Evolutionary conservation across 2,888 invertebrate genomes (phyloP).

Genomic region (Anaspis maculata): DNA sequence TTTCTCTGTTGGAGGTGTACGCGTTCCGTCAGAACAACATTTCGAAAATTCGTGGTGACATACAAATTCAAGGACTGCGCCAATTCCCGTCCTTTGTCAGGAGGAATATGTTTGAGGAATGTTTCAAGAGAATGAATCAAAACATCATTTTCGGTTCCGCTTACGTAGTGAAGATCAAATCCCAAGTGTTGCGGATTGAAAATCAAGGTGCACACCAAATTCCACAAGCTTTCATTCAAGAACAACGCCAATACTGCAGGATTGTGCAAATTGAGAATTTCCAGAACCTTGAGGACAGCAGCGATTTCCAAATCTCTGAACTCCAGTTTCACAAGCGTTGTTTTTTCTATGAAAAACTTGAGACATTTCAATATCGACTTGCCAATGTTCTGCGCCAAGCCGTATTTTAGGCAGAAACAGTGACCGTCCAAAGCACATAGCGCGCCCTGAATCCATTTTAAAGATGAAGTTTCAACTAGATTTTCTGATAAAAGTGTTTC

Average conservation of each 20-base stretch:
- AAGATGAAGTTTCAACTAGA: slow-evolving; percentile 28
- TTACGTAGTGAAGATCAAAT: no score
- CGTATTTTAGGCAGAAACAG: slow-evolving; percentile 26
- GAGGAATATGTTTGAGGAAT: slow-evolving; percentile 2
- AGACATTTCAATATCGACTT: slow-evolving; percentile 21
- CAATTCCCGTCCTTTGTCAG: slow-evolving; percentile 11
- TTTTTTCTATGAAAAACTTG: slow-evolving; percentile 13
- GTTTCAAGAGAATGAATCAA: background rate
- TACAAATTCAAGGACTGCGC: background rate
- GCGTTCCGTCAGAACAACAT: slow-evolving; percentile 22
- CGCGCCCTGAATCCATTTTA: slow-evolving; percentile 38
- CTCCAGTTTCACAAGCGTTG: slow-evolving; percentile 21
- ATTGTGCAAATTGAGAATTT: slow-evolving; percentile 3
- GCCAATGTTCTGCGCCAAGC: slow-evolving; percentile 12
- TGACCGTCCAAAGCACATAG: slow-evolving; percentile 40
- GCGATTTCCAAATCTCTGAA: slow-evolving; percentile 11
- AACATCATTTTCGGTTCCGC: background rate
- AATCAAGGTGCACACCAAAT: slow-evolving; percentile 19
- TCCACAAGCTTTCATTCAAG: slow-evolving; percentile 16
- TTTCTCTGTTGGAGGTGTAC: slow-evolving; percentile 25
- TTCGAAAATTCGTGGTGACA: slow-evolving; percentile 9
- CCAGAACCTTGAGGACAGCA: slow-evolving; percentile 3
- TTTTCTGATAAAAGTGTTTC: slow-evolving; percentile 22
- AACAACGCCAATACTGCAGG: background rate
- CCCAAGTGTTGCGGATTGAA: slow-evolving; percentile 1